These are phyloP conservation scores for Muscidifurax raptorellus DNA, from an alignment of 1,140 invertebrate species.

Conservation along the genomic window DNA sequence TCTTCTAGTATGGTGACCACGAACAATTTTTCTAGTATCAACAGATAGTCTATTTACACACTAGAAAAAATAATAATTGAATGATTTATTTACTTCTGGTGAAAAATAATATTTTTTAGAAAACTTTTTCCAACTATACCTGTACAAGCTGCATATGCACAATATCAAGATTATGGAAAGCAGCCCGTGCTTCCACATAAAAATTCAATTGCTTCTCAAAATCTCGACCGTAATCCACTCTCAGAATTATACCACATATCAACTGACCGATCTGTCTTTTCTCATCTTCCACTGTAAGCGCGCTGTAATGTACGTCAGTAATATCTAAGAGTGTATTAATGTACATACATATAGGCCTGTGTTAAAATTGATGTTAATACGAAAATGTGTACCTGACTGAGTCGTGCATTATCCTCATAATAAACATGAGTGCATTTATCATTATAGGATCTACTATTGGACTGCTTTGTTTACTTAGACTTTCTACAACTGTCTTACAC, in stretches of 20 bases:
- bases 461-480: conserved; percentile 78
- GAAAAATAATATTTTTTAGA: neutral
- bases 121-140: conserved; percentile 72
- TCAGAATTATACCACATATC: conserved; percentile 87
- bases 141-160: conserved; percentile 91
- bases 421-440: conserved; percentile 89
- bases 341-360: conserved; percentile 16
- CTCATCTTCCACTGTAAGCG: conserved; percentile 95
- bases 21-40: conserved; percentile 83
- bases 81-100: conserved; percentile 7
- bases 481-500: conserved; percentile 88
- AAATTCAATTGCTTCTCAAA: conserved; percentile 94
- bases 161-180: conserved; percentile 92
- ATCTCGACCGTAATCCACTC: conserved; percentile 88
- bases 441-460: conserved; percentile 88
- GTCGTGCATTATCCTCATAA: conserved; percentile 92
- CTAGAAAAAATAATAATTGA: conserved; percentile 71
- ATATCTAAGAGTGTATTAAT: conserved; percentile 41
- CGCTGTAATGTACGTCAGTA: conserved; percentile 75
- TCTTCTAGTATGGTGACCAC: conserved; percentile 87
- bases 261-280: conserved; percentile 89
- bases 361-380: conserved; percentile 41
- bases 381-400: conserved; percentile 86
- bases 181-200: conserved; percentile 92
- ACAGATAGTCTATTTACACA: conserved; percentile 88